These are phyloP conservation scores for Cacoxenus indagator DNA, from an alignment of 2,888 invertebrate genomes.

Conservation along the genomic window DNA sequence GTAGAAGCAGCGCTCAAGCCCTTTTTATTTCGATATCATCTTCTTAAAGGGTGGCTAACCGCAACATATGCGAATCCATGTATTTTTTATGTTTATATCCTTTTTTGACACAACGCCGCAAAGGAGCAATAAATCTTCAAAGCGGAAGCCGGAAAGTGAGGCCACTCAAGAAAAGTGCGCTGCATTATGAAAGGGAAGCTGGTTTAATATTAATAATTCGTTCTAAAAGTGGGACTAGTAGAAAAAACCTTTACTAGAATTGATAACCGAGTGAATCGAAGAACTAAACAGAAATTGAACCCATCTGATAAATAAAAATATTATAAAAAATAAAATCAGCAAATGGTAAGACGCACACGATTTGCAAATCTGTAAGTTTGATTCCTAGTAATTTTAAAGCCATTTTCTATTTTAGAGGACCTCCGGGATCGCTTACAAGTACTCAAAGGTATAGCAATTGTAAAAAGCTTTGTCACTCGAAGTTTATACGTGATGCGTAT, in stretches of 20 bases:
- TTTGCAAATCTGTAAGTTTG: too few species aligned
- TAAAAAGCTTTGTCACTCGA: too few species aligned
- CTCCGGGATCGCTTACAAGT: too few species aligned
- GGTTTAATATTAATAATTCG: neutral
- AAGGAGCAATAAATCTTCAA: slow-evolving; percentile 17
- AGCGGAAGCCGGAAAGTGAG: neutral
- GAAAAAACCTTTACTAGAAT: neutral
- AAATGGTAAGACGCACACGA: too few species aligned
- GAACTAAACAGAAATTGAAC: neutral
- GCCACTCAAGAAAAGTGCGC: slow-evolving; percentile 9
- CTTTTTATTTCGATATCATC: slow-evolving; percentile 6
- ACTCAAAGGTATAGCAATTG: too few species aligned
- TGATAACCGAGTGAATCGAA: neutral
- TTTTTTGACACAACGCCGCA: neutral
- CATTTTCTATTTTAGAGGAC: too few species aligned
- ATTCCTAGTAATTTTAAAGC: too few species aligned
- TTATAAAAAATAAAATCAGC: too few species aligned
- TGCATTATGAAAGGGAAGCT: slow-evolving; percentile 6
- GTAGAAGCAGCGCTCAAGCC: neutral
- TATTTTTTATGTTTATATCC: slow-evolving; percentile 12
- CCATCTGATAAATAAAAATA: too few species aligned
- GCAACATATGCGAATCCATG: slow-evolving; percentile 18
- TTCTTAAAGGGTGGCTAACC: slow-evolving; percentile 20
- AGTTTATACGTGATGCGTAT: too few species aligned
- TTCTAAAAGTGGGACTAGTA: neutral